Evolutionary conservation across 2,888 invertebrate genomes (phyloP).

Genomic region (Palloptera scutellata): DNA sequence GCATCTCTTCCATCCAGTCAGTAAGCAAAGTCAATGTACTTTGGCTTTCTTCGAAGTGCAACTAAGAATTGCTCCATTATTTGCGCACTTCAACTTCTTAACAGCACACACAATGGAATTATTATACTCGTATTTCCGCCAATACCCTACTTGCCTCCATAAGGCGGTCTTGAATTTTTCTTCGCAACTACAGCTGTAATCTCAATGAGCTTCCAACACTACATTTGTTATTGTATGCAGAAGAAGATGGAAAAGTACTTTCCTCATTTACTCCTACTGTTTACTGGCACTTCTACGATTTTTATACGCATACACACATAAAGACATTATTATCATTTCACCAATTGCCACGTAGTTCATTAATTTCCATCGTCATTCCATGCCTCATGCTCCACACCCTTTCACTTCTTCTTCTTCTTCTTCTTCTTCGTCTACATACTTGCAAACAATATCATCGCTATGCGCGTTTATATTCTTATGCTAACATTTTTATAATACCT

Average conservation of each 20-base stretch:
- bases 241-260: neutral
- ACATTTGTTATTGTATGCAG: neutral
- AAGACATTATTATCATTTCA: constrained; percentile 6
- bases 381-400: neutral
- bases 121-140: neutral
- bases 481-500: constrained; percentile 14
- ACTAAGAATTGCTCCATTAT: constrained; percentile 14
- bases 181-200: neutral
- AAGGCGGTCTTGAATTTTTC: constrained; percentile 1
- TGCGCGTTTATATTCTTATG: neutral
- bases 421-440: constrained; percentile 1
- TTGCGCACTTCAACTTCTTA: constrained; percentile 30
- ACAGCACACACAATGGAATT: constrained; percentile 27
- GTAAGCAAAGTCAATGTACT: constrained; percentile 16
- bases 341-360: constrained; percentile 29
- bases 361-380: constrained; percentile 8
- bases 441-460: neutral
- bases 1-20: neutral
- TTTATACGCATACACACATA: neutral
- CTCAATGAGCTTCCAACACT: neutral
- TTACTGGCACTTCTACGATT: neutral
- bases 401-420: neutral
- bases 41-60: neutral
- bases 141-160: too few species aligned
- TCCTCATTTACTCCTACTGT: too few species aligned